These are phyloP conservation scores for Ornithoptera priamus DNA, from an alignment of 2,888 invertebrate species.

Conservation along the genomic window DNA sequence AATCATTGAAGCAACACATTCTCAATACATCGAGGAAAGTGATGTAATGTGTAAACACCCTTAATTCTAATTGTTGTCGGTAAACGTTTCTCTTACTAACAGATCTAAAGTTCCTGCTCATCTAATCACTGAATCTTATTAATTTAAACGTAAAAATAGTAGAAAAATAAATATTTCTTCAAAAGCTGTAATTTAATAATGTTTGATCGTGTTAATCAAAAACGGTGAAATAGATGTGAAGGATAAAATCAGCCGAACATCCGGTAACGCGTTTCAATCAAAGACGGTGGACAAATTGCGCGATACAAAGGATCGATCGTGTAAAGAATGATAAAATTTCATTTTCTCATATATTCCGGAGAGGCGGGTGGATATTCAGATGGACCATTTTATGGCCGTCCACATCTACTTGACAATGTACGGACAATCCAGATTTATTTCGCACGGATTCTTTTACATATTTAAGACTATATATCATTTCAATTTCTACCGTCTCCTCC, in stretches of 20 bases:
- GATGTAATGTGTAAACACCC: too few species aligned
- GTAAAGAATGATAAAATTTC: constrained; percentile 66
- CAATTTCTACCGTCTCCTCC: too few species aligned
- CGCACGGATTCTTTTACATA: neutral
- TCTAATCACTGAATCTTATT: too few species aligned
- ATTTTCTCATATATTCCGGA: constrained; percentile 35
- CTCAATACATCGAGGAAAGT: too few species aligned
- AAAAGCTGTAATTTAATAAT: constrained; percentile 1
- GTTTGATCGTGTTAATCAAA: constrained; percentile 47
- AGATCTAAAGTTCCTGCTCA: too few species aligned
- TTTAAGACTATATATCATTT: neutral
- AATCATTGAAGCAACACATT: too few species aligned
- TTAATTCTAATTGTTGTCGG: too few species aligned
- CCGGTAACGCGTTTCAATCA: constrained; percentile 68
- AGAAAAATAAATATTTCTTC: neutral
- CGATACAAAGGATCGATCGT: constrained; percentile 62
- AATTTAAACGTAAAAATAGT: neutral
- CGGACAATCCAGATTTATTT: neutral
- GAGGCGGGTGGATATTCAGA: constrained; percentile 19
- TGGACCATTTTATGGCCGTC: neutral
- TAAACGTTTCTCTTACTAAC: too few species aligned
- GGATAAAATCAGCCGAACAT: constrained; percentile 61
- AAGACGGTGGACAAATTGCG: constrained; percentile 63
- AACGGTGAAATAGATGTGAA: constrained; percentile 53
- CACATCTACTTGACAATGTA: neutral